Evolutionary conservation across 2,113 vertebrate species (phyloP).

Genomic region (Litocranius walleri): DNA sequence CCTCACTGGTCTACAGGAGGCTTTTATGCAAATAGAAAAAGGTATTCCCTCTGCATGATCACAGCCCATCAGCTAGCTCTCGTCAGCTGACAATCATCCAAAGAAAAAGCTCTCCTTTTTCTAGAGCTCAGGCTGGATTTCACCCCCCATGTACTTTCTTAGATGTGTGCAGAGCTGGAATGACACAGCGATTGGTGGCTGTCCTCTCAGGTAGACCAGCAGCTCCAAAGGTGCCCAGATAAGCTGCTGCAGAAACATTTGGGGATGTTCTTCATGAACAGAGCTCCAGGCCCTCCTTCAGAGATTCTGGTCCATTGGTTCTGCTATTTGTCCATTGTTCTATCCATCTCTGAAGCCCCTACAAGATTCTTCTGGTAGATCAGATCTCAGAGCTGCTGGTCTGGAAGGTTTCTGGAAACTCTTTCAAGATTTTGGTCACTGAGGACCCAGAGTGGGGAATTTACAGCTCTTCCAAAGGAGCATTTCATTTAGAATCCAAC

Average conservation of each 20-base stretch:
- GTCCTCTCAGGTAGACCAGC: not conserved
- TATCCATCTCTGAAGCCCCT: not conserved
- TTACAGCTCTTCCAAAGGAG: not conserved
- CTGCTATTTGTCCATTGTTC: not conserved
- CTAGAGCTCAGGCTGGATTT: not conserved
- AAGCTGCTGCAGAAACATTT: not conserved
- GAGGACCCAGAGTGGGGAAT: not conserved
- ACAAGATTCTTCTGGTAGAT: rapidly evolving
- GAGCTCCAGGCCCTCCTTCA: not conserved
- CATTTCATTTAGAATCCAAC: conserved; percentile 28
- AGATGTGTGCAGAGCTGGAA: not conserved
- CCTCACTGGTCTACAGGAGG: not conserved
- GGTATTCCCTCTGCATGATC: rapidly evolving
- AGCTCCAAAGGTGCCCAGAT: not conserved
- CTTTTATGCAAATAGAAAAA: not conserved
- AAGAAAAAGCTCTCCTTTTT: not conserved
- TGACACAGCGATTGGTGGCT: rapidly evolving
- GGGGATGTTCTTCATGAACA: not conserved
- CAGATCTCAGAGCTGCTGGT: not conserved
- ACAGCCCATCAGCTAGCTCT: not conserved
- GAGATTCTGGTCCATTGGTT: not conserved
- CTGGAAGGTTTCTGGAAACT: not conserved
- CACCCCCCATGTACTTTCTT: rapidly evolving
- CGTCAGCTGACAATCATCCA: not conserved
- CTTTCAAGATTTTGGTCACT: not conserved